Evolutionary conservation across 2,888 invertebrate genomes (phyloP).

Genomic region (Trichopria drosophilae): DNA sequence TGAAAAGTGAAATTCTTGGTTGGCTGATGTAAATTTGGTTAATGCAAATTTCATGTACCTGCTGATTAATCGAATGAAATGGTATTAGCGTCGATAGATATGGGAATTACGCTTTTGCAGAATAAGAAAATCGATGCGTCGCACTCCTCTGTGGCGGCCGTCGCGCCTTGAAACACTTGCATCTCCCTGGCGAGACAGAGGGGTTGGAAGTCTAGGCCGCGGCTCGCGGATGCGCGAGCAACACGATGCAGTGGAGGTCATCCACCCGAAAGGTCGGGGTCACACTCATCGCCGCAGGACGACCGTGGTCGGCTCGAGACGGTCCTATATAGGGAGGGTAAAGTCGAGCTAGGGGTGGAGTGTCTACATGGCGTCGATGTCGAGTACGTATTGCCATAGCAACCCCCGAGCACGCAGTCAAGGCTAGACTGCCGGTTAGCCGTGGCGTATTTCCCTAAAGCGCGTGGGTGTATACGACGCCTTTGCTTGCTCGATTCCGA

Average conservation of each 20-base stretch:
- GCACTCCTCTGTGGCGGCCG: conserved; percentile 28
- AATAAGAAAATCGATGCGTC: conserved; percentile 32
- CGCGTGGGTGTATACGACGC: too few relatives aligned
- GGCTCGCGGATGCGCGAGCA: conserved; percentile 49
- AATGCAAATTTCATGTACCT: too few relatives aligned
- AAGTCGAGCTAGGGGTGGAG: conserved; percentile 3
- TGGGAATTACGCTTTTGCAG: too few relatives aligned
- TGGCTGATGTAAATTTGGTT: too few relatives aligned
- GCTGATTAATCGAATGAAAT: too few relatives aligned
- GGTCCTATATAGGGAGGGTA: conserved; percentile 18
- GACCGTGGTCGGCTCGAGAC: conserved; percentile 34
- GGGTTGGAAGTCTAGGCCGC: conserved; percentile 38
- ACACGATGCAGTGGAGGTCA: conserved; percentile 57
- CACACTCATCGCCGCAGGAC: conserved; percentile 51
- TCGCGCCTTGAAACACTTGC: conserved; percentile 31
- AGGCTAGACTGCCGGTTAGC: conserved; percentile 53
- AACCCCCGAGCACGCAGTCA: conserved; percentile 53
- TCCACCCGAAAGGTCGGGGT: conserved; percentile 60
- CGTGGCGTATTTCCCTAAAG: too few relatives aligned
- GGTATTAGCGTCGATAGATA: too few relatives aligned
- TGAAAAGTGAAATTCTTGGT: too few relatives aligned
- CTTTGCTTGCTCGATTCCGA: too few relatives aligned
- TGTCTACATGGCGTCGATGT: conserved; percentile 27
- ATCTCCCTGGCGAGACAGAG: conserved; percentile 13
- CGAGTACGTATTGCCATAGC: conserved; percentile 50